These are phyloP conservation scores for Myodes glareolus DNA, from an alignment of 2,113 vertebrate genomes.

Conservation along the genomic window DNA sequence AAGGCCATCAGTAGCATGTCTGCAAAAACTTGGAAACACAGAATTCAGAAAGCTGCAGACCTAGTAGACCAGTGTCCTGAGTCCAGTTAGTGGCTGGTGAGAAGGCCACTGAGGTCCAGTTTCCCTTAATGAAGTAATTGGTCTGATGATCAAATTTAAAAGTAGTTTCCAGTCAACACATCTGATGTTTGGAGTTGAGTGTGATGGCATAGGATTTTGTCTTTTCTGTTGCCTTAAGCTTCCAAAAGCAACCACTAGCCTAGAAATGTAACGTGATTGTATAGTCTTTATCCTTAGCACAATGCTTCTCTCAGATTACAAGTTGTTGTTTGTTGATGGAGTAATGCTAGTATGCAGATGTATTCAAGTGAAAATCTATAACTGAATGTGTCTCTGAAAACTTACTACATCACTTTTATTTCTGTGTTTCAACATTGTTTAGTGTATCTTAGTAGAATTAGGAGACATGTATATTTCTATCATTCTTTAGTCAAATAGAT, in stretches of 20 bases:
- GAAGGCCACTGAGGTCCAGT: not conserved
- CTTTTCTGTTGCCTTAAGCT: not conserved
- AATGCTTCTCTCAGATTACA: not conserved
- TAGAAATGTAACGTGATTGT: not conserved
- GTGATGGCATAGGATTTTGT: not conserved
- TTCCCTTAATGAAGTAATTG: fast-evolving
- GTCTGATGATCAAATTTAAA: not conserved
- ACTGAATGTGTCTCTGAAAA: not conserved
- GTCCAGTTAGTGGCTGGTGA: not conserved
- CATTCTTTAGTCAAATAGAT: slow-evolving; percentile 5
- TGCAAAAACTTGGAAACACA: fast-evolving
- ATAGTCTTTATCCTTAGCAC: not conserved
- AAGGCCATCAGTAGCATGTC: not conserved
- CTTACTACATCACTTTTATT: not conserved
- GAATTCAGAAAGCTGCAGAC: not conserved
- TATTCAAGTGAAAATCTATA: not conserved
- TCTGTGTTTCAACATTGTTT: not conserved
- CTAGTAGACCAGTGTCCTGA: not conserved
- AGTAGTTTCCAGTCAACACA: not conserved
- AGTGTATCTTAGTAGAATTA: not conserved
- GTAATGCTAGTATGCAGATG: not conserved
- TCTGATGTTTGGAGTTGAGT: not conserved
- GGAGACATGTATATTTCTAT: not conserved
- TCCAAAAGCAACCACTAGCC: not conserved
- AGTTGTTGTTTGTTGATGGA: not conserved